Evolutionary conservation across 2,888 invertebrate species (phyloP).

Genomic region (Quadriops clusia): DNA sequence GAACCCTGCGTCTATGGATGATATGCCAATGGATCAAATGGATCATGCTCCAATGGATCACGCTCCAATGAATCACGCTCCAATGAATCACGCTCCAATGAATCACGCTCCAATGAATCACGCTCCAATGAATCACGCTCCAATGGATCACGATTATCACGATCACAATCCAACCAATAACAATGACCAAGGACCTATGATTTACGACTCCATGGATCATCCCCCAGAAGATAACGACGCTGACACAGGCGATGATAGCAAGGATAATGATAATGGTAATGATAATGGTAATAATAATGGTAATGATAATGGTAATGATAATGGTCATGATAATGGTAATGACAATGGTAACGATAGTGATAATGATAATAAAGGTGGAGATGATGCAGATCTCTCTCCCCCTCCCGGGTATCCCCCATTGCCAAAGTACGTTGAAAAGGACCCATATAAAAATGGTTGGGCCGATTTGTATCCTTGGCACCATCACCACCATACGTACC

Average conservation of each 20-base stretch:
- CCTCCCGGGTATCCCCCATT: no score
- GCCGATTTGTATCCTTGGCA: constrained; percentile 27
- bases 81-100: constrained; percentile 12
- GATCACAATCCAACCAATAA: constrained; percentile 7
- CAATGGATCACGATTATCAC: constrained; percentile 13
- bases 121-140: constrained; percentile 14
- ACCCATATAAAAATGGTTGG: no score
- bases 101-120: constrained; percentile 7
- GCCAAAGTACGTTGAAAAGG: no score
- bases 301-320: no score
- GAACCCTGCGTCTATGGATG: constrained; percentile 7
- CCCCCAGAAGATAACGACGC: constrained; percentile 22
- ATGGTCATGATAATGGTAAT: no score
- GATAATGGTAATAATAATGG: no score
- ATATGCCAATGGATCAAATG: constrained; percentile 6
- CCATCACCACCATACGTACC: constrained; percentile 25
- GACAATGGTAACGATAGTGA: no score
- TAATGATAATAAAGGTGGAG: no score
- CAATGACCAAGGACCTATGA: no score
- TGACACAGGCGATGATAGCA: no score
- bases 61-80: constrained; percentile 13
- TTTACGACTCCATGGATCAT: constrained; percentile 15
- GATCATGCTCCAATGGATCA: constrained; percentile 11
- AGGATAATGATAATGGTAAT: no score
- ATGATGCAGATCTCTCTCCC: no score